phyloP scores from a whole-genome alignment of 2,888 invertebrate species.

The Diplolepis rosae region DNA sequence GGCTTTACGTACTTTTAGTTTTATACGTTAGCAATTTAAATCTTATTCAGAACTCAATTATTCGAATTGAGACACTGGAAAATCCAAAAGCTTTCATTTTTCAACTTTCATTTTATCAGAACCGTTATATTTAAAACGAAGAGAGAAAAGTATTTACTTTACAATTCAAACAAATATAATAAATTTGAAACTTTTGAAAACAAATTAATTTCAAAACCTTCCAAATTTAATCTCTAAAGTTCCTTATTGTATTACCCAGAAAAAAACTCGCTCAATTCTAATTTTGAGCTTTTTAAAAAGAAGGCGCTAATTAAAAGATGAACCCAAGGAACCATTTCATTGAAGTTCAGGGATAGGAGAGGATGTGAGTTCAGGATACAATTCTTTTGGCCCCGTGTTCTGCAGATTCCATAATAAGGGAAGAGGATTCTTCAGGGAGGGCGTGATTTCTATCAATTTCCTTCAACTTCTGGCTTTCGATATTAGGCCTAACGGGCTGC shows the following conservation, averaged over 20 bases:
- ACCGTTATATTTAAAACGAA: too few species aligned
- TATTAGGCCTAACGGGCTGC: slow-evolving; percentile 35
- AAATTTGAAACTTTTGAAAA: neutral
- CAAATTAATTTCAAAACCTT: neutral
- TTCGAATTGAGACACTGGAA: neutral
- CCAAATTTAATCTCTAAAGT: too few species aligned
- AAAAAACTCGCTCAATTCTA: neutral
- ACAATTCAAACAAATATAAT: too few species aligned
- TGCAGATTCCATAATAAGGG: slow-evolving; percentile 33
- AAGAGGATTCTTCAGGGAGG: slow-evolving; percentile 5
- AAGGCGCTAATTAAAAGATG: neutral
- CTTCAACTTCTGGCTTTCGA: slow-evolving; percentile 29
- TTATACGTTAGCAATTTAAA: too few species aligned
- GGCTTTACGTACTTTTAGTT: too few species aligned
- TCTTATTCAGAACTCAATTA: neutral
- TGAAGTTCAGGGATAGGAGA: neutral
- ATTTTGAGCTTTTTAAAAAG: neutral
- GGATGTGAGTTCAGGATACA: slow-evolving; percentile 15
- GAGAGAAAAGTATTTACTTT: too few species aligned
- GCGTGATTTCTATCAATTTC: slow-evolving; percentile 15
- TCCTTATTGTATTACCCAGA: too few species aligned
- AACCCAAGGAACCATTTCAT: neutral
- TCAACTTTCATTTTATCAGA: too few species aligned
- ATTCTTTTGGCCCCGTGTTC: slow-evolving; percentile 31
- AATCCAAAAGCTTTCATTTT: neutral